phyloP scores from a whole-genome alignment of 37 sponge, comb jelly and placozoan genomes.

The Hormiphora californensis region DNA sequence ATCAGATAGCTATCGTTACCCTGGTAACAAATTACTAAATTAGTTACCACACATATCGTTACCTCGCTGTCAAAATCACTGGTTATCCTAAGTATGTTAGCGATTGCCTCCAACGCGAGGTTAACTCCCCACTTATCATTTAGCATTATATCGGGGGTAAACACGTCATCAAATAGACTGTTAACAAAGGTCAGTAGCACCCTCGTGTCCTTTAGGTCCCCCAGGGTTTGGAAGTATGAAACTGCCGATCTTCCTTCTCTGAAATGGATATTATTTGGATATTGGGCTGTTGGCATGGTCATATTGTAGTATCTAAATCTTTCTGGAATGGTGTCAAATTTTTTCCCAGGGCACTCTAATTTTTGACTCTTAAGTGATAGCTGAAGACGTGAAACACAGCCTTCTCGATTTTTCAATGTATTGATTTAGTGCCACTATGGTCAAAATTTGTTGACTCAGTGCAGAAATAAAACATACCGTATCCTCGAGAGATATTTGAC shows the following conservation, averaged over 20 bases:
- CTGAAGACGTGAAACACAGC: neutral
- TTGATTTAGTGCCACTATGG: neutral
- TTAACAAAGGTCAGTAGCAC: slow-evolving; percentile 23
- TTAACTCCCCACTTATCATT: slow-evolving; percentile 53
- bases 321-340: too few relatives aligned
- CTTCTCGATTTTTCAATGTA: neutral
- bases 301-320: too few relatives aligned
- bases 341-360: too few relatives aligned
- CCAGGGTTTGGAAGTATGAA: neutral
- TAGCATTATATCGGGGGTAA: slow-evolving; percentile 48
- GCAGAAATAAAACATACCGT: too few relatives aligned
- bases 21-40: too few relatives aligned
- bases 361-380: neutral
- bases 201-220: slow-evolving; percentile 34
- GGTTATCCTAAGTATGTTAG: slow-evolving; percentile 30
- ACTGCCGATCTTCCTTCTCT: slow-evolving; percentile 12
- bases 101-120: slow-evolving; percentile 32
- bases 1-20: too few relatives aligned
- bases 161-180: slow-evolving; percentile 11
- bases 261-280: too few relatives aligned
- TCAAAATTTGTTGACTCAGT: neutral
- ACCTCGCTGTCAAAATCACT: slow-evolving; percentile 51
- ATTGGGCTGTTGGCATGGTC: too few relatives aligned
- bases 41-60: too few relatives aligned
- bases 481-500: slow-evolving; percentile 19